Evolutionary conservation across 2,797 vertebrate species (phyloP), one percentile per base, ranked within the genome.

Genomic region (Lepilemur septentrionalis): DNA sequence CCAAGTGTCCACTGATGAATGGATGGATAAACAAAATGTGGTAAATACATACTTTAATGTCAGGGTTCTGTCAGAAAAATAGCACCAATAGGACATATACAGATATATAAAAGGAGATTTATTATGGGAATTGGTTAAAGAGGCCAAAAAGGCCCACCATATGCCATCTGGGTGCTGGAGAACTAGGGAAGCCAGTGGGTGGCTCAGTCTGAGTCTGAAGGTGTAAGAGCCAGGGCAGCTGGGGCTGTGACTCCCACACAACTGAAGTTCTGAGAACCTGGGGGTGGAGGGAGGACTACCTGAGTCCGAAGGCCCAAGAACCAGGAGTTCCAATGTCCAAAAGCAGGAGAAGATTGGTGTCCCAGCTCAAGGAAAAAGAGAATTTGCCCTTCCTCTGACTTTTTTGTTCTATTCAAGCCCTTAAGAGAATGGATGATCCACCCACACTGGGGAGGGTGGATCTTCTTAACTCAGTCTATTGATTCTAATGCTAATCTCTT

Each of bases 1-100:
- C 18, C 23, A 25, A 14, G 17, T 30, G 18, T 22, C 78, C 20
- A 1, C 3, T 3, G 1, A 7, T 25, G 48, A 14, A 28, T 0
- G 48, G 3, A 15, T 1, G 10, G 70, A 46, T 18, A 85, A 38
- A 32, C 18, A 67, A 25, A 75, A 59, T 2, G 18, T 5, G 18
- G 25, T 22, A 3, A 23, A 15, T 20, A 28, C 35, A 30, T 23
- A 50, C 11, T 52, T 18, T 46, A 35, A 14, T 35, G 48, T 23
- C 32, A 7, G 32, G 20, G 48, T 2, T 52, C 75, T 78, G 38
- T 48, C 75, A 78, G 12, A 22, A 52, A 52, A 78, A 78, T 48
- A 52, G n/a, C 50, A 52, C 23, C 52, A 9, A 1, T 57, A 80
- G 35, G n/a, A 52, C 22, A 76, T 2, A 78, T 23, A 52, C 5